Evolutionary conservation across 2,888 invertebrate genomes (phyloP).

Genomic region (Pterostichus niger): DNA sequence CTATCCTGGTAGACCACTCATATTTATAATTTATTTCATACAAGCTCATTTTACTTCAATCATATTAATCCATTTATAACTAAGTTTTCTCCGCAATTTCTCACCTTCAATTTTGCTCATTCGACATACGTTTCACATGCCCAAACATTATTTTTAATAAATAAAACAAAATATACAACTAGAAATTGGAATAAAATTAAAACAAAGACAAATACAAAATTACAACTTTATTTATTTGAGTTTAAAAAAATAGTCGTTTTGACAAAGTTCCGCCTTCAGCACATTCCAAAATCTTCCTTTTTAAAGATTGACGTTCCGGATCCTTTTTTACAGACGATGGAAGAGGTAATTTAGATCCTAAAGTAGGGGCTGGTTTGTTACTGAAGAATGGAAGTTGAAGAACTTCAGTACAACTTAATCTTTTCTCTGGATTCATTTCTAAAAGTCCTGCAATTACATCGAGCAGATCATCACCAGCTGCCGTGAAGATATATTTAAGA

Average conservation of each 20-base stretch:
- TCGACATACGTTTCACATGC: no score
- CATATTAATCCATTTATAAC: no score
- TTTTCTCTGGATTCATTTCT: conserved; percentile 88
- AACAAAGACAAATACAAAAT: neutral
- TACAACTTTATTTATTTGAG: conserved; percentile 31
- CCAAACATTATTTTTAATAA: no score
- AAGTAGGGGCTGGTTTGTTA: conserved; percentile 93
- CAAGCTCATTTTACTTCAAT: no score
- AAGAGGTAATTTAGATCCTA: conserved; percentile 90
- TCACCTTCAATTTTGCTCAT: no score
- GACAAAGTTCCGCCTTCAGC: conserved; percentile 85
- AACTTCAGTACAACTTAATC: conserved; percentile 91
- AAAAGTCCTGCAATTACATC: conserved; percentile 88
- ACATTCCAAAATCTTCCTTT: conserved; percentile 87
- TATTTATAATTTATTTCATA: no score
- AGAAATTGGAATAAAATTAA: neutral
- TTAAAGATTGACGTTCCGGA: conserved; percentile 84
- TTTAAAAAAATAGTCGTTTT: conserved; percentile 84
- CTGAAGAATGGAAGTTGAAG: conserved; percentile 94
- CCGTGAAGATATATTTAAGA: conserved; percentile 95
- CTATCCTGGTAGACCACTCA: no score
- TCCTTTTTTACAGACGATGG: conserved; percentile 84
- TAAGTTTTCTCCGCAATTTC: no score
- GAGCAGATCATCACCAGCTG: conserved; percentile 94
- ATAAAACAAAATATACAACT: neutral